Evolutionary conservation across 1,140 invertebrate species (phyloP).

Genomic region (Formica selysi): DNA sequence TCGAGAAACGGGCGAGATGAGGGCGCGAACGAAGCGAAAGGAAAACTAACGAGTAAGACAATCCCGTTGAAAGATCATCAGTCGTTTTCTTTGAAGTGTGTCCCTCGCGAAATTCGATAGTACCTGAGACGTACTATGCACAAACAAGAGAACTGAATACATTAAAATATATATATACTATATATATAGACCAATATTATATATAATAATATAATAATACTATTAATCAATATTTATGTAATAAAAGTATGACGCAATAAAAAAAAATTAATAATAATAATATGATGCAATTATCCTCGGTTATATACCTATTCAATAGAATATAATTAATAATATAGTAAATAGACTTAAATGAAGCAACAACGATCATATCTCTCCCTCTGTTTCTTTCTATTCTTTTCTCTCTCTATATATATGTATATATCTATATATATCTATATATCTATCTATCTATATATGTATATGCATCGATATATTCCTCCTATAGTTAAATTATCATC

Average conservation of each 20-base stretch:
- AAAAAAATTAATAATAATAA: conserved; percentile 79
- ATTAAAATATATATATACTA: conserved; percentile 65
- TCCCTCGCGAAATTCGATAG: conserved; percentile 1
- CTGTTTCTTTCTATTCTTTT: conserved; percentile 4
- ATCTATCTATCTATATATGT: conserved; percentile 61
- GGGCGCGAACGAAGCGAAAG: conserved; percentile 14
- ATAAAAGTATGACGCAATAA: conserved; percentile 69
- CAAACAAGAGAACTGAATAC: conserved; percentile 51
- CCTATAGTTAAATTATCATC: conserved; percentile 72
- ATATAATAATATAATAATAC: conserved; percentile 63
- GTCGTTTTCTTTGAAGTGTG: not conserved
- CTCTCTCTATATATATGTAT: conserved; percentile 57
- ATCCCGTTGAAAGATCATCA: conserved; percentile 26
- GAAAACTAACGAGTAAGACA: conserved; percentile 42
- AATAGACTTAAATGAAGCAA: conserved; percentile 86
- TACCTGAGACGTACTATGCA: not conserved
- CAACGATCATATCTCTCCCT: conserved; percentile 80
- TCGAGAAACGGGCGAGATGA: conserved; percentile 7
- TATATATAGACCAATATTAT: conserved; percentile 58
- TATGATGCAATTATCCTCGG: conserved; percentile 65
- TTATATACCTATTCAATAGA: not conserved
- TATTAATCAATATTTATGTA: conserved; percentile 72
- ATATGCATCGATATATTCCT: conserved; percentile 62
- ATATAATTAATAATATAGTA: conserved; percentile 80
- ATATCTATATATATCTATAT: conserved; percentile 61